Evolutionary conservation across 2,797 vertebrate species (phyloP), one percentile per base, ranked within the genome.

Genomic region (Artibeus lituratus): DNA sequence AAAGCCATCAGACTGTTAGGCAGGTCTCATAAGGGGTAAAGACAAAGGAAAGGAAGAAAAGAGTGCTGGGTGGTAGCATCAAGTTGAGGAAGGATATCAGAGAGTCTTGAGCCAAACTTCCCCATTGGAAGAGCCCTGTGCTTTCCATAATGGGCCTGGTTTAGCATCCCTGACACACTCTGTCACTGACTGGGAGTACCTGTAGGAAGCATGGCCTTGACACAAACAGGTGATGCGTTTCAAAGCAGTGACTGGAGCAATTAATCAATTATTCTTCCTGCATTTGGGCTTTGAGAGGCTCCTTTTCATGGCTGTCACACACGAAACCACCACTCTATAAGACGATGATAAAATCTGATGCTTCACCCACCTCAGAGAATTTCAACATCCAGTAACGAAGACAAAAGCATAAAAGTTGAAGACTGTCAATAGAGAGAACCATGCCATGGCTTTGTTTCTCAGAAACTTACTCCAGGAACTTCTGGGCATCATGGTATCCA

Each of bases 401-500:
- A 85, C 19, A 78, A 89, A 76, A 78, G 16, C 7, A 32, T 51
- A 86, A 42, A 59, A 87, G 7, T 37, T 67, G 51, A 73, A 90
- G 92, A 65, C 2, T 80, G 11, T 44, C 26, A 42, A 12, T 51
- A 69, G 73, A 49, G 22, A 74, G 19, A 88, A 93, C 37, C 44
- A 57, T 2, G 47, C 2, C 2, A 81, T 59, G 24, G 26, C 39
- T 37, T 29, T 83, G 29, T 29, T 87, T 76, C 49, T 65, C 37
- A 32, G 1, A 55, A 10, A 97, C 98, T 98, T 96, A 99, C 99
- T 98, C 98, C 7, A 99, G 98, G 35, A 99, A 98, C 4, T 95
- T 96, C 93, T 99, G 97, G 55, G 99, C 99, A 96, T 99, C 99
- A 3, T 98, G 18, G 96, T 99, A 99, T 44, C 99, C 99, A 96